Percentiles rank a stretch among this genome's conserved stretches.
Evolutionary conservation across 1,140 invertebrate genomes (phyloP).

Genomic region (Ericerus pela): DNA sequence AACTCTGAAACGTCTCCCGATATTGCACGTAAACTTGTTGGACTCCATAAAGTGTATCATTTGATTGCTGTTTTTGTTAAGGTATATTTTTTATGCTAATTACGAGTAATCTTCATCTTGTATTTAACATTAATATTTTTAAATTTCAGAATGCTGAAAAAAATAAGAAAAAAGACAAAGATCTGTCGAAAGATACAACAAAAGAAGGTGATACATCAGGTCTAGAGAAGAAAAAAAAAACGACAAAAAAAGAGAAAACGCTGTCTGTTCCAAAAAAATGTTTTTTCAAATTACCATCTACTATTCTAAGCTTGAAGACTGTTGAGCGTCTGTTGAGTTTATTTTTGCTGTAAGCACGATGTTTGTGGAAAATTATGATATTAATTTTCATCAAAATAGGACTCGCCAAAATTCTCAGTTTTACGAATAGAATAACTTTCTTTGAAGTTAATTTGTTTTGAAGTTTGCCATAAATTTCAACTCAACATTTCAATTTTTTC

Average conservation of each 20-base stretch:
- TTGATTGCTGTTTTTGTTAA: constrained; percentile 21
- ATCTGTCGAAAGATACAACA: too few relatives aligned
- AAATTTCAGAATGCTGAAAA: constrained; percentile 14
- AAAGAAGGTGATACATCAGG: too few relatives aligned
- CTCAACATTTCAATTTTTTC: too few relatives aligned
- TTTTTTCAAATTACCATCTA: not conserved
- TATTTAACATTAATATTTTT: constrained; percentile 11
- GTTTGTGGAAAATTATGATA: not conserved
- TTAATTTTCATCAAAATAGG: too few relatives aligned
- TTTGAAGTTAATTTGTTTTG: too few relatives aligned
- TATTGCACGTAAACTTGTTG: constrained; percentile 15
- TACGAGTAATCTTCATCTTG: not conserved
- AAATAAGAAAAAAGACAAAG: constrained; percentile 19
- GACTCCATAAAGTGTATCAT: constrained; percentile 20
- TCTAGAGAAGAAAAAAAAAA: constrained; percentile 17
- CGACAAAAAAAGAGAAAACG: constrained; percentile 6
- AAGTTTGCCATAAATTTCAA: too few relatives aligned
- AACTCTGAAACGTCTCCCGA: constrained; percentile 13
- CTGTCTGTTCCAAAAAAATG: not conserved
- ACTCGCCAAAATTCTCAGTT: constrained; percentile 18
- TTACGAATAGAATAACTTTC: constrained; percentile 16
- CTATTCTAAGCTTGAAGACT: constrained; percentile 10
- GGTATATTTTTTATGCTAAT: constrained; percentile 8
- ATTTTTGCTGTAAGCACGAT: constrained; percentile 5
- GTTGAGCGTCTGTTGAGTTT: not conserved